Conservation (phyloP, 2,113 vertebrate species). For the Perca fluviatilis region DNA sequence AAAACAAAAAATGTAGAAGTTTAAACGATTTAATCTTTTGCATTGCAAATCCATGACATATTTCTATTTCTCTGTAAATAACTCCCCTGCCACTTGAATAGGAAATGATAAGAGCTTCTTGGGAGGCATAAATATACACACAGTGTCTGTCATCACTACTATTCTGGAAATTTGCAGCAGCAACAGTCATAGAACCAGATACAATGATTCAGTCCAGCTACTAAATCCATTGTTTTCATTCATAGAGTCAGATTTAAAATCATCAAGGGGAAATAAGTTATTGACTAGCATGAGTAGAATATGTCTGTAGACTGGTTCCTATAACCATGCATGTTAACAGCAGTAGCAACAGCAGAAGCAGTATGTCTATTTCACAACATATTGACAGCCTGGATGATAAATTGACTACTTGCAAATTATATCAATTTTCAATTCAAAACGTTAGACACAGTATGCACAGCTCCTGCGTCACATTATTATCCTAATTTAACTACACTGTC, state of each 20-base stretch:
- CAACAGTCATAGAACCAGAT: slow-evolving; percentile 1
- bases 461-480: background rate
- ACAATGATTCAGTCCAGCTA: slow-evolving; percentile 23
- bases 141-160: background rate
- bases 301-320: background rate
- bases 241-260: background rate
- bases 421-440: background rate
- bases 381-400: background rate
- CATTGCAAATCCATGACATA: background rate
- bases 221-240: slow-evolving; percentile 16
- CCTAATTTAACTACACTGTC: background rate
- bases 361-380: background rate
- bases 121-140: slow-evolving; percentile 10
- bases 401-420: background rate
- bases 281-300: background rate
- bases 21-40: background rate
- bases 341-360: slow-evolving; percentile 11
- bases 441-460: background rate
- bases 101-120: background rate
- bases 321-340: slow-evolving; percentile 1
- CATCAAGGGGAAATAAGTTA: background rate
- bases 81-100: background rate
- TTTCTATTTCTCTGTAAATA: background rate
- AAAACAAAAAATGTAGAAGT: slow-evolving; percentile 4
- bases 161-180: background rate